phyloP scores from a whole-genome alignment of 2,113 vertebrate genomes.

The Guaruba guarouba region DNA sequence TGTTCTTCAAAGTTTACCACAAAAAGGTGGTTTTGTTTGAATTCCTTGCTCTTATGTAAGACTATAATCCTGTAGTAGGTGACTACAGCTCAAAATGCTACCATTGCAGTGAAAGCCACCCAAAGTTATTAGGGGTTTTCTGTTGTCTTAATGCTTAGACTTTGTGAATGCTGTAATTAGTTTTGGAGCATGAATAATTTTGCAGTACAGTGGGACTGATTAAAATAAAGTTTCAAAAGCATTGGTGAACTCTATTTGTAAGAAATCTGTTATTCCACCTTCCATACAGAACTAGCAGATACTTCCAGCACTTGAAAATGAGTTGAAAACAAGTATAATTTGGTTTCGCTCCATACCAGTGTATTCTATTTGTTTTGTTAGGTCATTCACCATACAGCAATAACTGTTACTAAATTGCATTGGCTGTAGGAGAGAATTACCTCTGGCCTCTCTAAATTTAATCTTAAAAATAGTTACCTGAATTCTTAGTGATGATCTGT shows the following conservation, averaged over 20 bases:
- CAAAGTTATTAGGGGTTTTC: not conserved
- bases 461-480: not conserved
- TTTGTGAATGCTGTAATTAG: not conserved
- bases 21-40: not conserved
- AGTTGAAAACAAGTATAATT: not conserved
- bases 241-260: not conserved
- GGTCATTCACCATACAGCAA: not conserved
- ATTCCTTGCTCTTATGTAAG: not conserved
- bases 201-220: not conserved
- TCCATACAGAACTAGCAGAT: not conserved
- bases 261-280: not conserved
- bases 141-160: not conserved
- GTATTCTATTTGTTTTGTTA: accelerated
- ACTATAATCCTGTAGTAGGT: not conserved
- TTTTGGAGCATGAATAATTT: not conserved
- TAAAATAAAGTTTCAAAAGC: slow-evolving; percentile 5
- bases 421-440: not conserved
- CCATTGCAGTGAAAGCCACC: not conserved
- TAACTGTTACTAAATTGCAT: not conserved
- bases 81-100: not conserved
- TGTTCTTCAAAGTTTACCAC: not conserved
- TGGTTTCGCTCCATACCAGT: accelerated
- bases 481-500: not conserved
- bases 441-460: not conserved
- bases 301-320: not conserved